Evolutionary conservation across 92 coral and sea anemone species (phyloP), one percentile per base, ranked within the genome.

Genomic region (Epizoanthus scotinus): DNA sequence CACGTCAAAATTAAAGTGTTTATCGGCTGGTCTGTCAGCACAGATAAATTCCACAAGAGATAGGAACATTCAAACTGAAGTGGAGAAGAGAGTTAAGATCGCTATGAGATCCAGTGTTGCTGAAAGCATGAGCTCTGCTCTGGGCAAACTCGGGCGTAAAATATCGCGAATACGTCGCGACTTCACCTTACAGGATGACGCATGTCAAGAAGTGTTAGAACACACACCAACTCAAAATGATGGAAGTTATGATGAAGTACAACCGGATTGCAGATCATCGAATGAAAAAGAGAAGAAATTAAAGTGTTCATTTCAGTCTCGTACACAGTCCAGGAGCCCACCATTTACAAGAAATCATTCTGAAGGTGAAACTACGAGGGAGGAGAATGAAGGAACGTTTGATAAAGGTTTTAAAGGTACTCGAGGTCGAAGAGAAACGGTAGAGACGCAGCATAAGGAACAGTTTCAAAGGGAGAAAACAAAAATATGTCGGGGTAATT

Each of bases 61-160:
- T 29, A 64, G 44, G 70, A 63, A 64, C 47, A 64, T 64, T 61
- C 66, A 61, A 3, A 22, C 9, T 28, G 8, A 17, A 26, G 17
- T 21, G 31, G 40, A 18, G 8, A 34, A 13, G 40, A 13, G n/a
- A 14, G 20, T 29, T 20, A 17, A 17, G 67, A 62, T 62, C 31
- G 70, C 47, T 5, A 5, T 64, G 15, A 44, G 70, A 13, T 64
- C 70, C 18, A 64, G 70, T 64, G 70, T 64, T 29, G 28, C 70
- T 15, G 22, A 29, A 64, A 64, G 21, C 2, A 38, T 64, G 47
- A 27, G 9, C 44, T 64, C 70, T 10, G 24, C 70, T 34, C 31
- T 64, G 47, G 47, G 36, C 3, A 64, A 64, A 29, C n/a, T 64
- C 8, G 44, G 70, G 0, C 70, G 44, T 22, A 64, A 64, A n/a